These are phyloP conservation scores for Conchocele bisecta DNA, from an alignment of 2,888 invertebrate genomes.

Conservation along the genomic window DNA sequence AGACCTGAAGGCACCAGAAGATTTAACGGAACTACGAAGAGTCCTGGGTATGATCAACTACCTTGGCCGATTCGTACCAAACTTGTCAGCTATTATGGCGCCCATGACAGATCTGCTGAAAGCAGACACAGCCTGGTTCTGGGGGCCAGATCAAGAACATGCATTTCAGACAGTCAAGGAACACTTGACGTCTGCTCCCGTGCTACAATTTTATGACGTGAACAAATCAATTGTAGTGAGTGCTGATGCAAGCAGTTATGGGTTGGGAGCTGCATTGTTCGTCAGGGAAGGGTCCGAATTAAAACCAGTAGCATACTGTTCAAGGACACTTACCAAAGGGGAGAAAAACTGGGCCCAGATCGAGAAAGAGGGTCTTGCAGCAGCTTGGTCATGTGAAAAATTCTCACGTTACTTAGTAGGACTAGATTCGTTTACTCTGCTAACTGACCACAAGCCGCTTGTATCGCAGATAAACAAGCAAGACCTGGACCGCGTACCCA, in stretches of 20 bases:
- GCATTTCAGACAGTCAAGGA: slow-evolving; percentile 52
- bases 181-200: slow-evolving; percentile 37
- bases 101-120: slow-evolving; percentile 54
- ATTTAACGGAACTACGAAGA: slow-evolving; percentile 25
- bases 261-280: slow-evolving; percentile 57
- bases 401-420: slow-evolving; percentile 47
- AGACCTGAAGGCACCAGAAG: slow-evolving; percentile 20
- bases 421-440: slow-evolving; percentile 38
- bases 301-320: slow-evolving; percentile 58
- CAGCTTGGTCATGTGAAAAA: slow-evolving; percentile 58
- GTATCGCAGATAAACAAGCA: slow-evolving; percentile 56
- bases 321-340: slow-evolving; percentile 53
- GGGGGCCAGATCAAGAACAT: slow-evolving; percentile 35
- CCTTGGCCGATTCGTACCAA: slow-evolving; percentile 39
- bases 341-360: slow-evolving; percentile 61
- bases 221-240: slow-evolving; percentile 55
- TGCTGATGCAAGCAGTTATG: slow-evolving; percentile 60
- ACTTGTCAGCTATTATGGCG: slow-evolving; percentile 44
- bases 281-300: slow-evolving; percentile 36
- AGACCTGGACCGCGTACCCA: slow-evolving; percentile 42
- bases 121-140: slow-evolving; percentile 15
- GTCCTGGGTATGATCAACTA: slow-evolving; percentile 58
- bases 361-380: slow-evolving; percentile 55
- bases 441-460: slow-evolving; percentile 62
- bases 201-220: slow-evolving; percentile 54